Evolutionary conservation across 2,113 vertebrate species (phyloP).

Genomic region (Furnarius figulus): DNA sequence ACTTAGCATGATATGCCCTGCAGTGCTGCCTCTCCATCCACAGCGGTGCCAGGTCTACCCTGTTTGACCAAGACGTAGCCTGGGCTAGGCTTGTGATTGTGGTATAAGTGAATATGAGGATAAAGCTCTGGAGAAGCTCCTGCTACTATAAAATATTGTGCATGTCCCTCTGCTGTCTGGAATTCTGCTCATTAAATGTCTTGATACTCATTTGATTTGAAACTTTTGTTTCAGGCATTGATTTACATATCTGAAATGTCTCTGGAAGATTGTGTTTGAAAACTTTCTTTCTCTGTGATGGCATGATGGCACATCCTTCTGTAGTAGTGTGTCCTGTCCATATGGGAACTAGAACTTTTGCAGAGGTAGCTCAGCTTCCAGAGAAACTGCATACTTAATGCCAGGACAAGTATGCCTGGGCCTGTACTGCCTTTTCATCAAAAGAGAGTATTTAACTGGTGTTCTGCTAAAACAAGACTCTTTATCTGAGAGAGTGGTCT

Average conservation of each 20-base stretch:
- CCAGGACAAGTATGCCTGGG: background rate
- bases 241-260: background rate
- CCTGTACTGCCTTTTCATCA: background rate
- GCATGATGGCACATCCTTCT: fast-evolving
- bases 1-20: background rate
- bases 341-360: background rate
- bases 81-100: background rate
- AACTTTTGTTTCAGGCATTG: background rate
- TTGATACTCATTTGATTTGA: background rate
- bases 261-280: background rate
- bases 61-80: background rate
- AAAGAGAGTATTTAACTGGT: background rate
- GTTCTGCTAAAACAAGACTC: background rate
- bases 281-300: fast-evolving
- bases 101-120: fast-evolving
- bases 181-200: background rate
- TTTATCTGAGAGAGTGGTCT: background rate
- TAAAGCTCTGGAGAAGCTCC: background rate
- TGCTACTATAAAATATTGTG: background rate
- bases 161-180: background rate
- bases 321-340: fast-evolving
- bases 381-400: background rate
- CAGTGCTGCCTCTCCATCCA: background rate
- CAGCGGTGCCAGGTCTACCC: background rate
- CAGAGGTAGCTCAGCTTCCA: background rate